phyloP scores from a whole-genome alignment of 1,140 invertebrate species.

The Venustaconcha ellipsiformis region DNA sequence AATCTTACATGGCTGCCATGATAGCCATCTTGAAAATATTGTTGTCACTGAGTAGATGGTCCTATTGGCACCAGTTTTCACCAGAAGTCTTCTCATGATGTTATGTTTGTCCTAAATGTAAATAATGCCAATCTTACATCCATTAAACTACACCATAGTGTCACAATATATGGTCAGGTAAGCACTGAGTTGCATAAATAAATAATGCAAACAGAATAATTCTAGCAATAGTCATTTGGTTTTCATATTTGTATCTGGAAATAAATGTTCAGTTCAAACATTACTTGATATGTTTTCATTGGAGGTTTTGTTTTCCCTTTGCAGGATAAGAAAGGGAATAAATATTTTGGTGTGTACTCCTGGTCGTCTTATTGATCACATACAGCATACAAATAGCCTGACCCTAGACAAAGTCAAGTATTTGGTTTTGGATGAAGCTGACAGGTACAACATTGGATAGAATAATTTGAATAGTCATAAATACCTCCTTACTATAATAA shows the following conservation, averaged over 20 bases:
- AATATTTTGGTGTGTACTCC: constrained; percentile 69
- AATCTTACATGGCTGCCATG: too few relatives aligned
- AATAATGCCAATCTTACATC: too few relatives aligned
- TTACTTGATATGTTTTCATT: too few relatives aligned
- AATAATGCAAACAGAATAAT: not conserved
- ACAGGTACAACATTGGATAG: constrained; percentile 54
- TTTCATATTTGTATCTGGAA: not conserved
- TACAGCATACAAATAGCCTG: constrained; percentile 61
- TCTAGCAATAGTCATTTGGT: not conserved
- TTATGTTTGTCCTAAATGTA: too few relatives aligned
- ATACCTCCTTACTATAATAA: too few relatives aligned
- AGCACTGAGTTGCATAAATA: not conserved
- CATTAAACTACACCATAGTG: not conserved
- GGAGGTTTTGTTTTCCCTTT: constrained; percentile 10
- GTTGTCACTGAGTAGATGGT: too few relatives aligned
- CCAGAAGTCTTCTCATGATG: too few relatives aligned
- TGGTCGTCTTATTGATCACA: constrained; percentile 67
- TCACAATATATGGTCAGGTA: not conserved
- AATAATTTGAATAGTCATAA: not conserved
- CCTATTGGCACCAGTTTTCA: too few relatives aligned
- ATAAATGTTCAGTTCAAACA: too few relatives aligned
- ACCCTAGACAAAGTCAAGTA: constrained; percentile 53
- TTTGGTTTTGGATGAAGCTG: constrained; percentile 69
- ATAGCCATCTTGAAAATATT: too few relatives aligned
- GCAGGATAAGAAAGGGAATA: constrained; percentile 70